Evolutionary conservation across 2,888 invertebrate genomes (phyloP).

Genomic region (Acleris laterana): DNA sequence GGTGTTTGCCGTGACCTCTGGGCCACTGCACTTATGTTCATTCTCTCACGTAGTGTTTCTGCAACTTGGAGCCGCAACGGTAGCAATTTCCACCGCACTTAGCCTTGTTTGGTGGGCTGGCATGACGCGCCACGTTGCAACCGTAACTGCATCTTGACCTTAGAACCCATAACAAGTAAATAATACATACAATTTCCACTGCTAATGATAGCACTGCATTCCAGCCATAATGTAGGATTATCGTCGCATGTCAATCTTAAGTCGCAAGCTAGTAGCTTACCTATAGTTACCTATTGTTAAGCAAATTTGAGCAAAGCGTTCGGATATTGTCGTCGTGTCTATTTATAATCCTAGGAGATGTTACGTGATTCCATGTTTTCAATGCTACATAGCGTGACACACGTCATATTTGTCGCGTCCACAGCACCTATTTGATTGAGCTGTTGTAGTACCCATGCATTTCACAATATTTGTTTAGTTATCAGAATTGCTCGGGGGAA

Average conservation of each 20-base stretch:
- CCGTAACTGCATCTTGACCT: constrained; percentile 45
- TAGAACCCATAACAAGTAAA: constrained; percentile 40
- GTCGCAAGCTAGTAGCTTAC: constrained; percentile 11
- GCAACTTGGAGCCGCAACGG: constrained; percentile 48
- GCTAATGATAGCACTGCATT: constrained; percentile 19
- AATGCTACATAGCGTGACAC: constrained; percentile 59
- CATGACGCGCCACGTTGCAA: constrained; percentile 62
- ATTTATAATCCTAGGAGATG: constrained; percentile 47
- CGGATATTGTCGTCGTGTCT: constrained; percentile 40
- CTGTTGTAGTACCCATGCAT: constrained; percentile 20
- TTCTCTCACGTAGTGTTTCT: constrained; percentile 62
- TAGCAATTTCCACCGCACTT: constrained; percentile 59
- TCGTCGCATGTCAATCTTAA: constrained; percentile 29
- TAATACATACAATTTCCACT: constrained; percentile 30
- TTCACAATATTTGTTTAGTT: neutral
- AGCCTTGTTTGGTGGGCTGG: constrained; percentile 69
- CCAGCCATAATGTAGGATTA: constrained; percentile 15
- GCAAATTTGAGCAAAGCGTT: constrained; percentile 28
- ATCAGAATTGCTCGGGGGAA: too few relatives aligned
- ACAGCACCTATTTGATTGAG: constrained; percentile 42
- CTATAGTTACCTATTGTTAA: constrained; percentile 27
- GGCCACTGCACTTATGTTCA: constrained; percentile 58
- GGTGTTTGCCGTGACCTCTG: constrained; percentile 75
- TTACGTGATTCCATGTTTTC: constrained; percentile 57
- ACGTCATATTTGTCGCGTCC: constrained; percentile 54